Evolutionary conservation across 2,888 invertebrate species (phyloP), one percentile per base, ranked within the genome.

Genomic region (Erpobdella octoculata): DNA sequence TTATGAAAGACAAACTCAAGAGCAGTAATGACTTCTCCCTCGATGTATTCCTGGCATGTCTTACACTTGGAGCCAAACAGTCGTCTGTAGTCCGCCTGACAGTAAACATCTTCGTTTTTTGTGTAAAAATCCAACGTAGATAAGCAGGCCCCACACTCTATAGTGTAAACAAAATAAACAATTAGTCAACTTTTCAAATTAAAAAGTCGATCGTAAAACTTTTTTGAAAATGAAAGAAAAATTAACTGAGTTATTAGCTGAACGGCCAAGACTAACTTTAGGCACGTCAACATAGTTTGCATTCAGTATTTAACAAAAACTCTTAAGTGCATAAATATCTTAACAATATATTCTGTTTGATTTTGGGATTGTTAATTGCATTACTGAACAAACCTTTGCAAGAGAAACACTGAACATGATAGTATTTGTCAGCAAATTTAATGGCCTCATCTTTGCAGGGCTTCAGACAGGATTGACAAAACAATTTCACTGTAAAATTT

Each of bases 1-100:
- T 69, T 69, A 36, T 69, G 69, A 46, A 69, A 69, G 33, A 69
- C 36, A n/a, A 33, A n/a, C 1, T 53, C 46, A 0, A 69, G 58
- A 35, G 58, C 69, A 35, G 25, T 58, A n/a, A 35, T 33, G 5
- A 69, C 69, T 36, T 69, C 69, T 0, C 69, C 69, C n/a, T 69
- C 69, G n/a, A 58, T 33, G 8, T 2, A 41, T n/a, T 58, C 25
- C 15, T 21, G 33, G 58, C 69, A 69, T 46, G n/a, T n/a, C 18
- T 48, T n/a, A 36, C 69, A 69, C 12, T 35, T 31, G 6, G 31
- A 33, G 5, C 62, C 62, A 62, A 62, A 62, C 33, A 35, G 33
- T 33, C 33, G 21, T 62, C n/a, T 9, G 35, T 62, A 62, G 33
- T 62, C 62, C 28, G 31, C 62, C n/a, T 62, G 62, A 35, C 62